Evolutionary conservation across 2,797 vertebrate species (phyloP).

Genomic region (Pipistrellus pipistrellus): DNA sequence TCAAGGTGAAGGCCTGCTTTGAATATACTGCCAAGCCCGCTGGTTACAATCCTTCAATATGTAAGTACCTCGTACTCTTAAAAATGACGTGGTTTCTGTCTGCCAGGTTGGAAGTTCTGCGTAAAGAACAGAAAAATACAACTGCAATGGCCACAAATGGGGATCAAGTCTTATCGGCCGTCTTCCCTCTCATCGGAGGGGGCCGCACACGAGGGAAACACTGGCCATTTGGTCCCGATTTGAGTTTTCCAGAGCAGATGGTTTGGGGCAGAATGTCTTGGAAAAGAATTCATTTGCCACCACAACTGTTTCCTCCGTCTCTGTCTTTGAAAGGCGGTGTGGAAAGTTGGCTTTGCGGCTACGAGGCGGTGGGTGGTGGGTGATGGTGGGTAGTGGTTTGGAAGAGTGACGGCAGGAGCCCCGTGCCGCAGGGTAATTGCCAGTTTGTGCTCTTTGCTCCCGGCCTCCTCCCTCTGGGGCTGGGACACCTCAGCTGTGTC

Average conservation of each 20-base stretch:
- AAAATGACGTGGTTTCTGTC: not conserved
- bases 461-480: accelerated
- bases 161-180: not conserved
- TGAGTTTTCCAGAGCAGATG: slow-evolving; percentile 71
- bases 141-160: not conserved
- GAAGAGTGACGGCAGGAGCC: not conserved
- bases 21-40: slow-evolving; percentile 92
- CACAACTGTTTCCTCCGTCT: slow-evolving; percentile 58
- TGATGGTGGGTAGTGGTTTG: not conserved
- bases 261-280: slow-evolving; percentile 44
- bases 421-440: accelerated
- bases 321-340: slow-evolving; percentile 61
- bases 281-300: slow-evolving; percentile 62
- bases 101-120: slow-evolving; percentile 38
- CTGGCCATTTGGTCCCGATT: slow-evolving; percentile 51
- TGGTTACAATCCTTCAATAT: slow-evolving; percentile 92
- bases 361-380: slow-evolving; percentile 5
- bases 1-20: slow-evolving; percentile 94
- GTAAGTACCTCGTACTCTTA: slow-evolving; percentile 89
- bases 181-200: slow-evolving; percentile 61
- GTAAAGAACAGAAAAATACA: slow-evolving; percentile 53
- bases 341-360: slow-evolving; percentile 66
- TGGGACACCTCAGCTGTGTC: not conserved
- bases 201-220: not conserved
- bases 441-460: accelerated